Evolutionary conservation across 2,888 invertebrate species (phyloP), one percentile per base, ranked within the genome.

Genomic region (Rotaria macrura): DNA sequence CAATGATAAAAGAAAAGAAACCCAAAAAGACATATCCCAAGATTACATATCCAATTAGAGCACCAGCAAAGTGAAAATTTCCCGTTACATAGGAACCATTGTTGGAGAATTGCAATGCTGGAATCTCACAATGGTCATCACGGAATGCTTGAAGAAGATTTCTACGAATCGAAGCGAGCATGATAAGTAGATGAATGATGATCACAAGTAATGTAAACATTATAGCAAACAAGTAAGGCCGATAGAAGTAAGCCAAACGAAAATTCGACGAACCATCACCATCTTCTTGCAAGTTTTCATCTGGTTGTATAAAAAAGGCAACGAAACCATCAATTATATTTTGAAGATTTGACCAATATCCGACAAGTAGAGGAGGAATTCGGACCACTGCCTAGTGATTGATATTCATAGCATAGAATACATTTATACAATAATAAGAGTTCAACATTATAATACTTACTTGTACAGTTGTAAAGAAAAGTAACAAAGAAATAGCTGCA

Each of bases 171-270:
- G 25, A n/a, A 7, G 55, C 9, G 1, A 55, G n/a, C n/a, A 55
- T 25, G 29, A n/a, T n/a, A 0, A 55, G 23, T 55, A 55, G 23
- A 2, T 55, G 55, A 1, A 55, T n/a, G 0, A 55, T 7, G 4
- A 55, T n/a, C 6, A 55, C n/a, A 2, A 55, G 7, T 7, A n/a
- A 1, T 3, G 55, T 55, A 0, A 55, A 55, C 1, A 55, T 3
- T 1, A n/a, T n/a, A n/a, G n/a, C 3, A n/a, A 55, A 12, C 1
- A n/a, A n/a, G 2, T 6, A n/a, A n/a, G 7, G 4, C 9, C n/a
- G n/a, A 55, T 55, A n/a, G 29, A 55, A 43, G 43, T 43, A 5
- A 43, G 43, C 6, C 10, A 43, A 10, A 43, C 43, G 43, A 43
- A 43, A 43, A 43, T 43, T 43, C 43, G 43, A 43, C 10, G 43